Evolutionary conservation across 1,140 invertebrate genomes (phyloP).

Genomic region (Aphelenchoides avenae): DNA sequence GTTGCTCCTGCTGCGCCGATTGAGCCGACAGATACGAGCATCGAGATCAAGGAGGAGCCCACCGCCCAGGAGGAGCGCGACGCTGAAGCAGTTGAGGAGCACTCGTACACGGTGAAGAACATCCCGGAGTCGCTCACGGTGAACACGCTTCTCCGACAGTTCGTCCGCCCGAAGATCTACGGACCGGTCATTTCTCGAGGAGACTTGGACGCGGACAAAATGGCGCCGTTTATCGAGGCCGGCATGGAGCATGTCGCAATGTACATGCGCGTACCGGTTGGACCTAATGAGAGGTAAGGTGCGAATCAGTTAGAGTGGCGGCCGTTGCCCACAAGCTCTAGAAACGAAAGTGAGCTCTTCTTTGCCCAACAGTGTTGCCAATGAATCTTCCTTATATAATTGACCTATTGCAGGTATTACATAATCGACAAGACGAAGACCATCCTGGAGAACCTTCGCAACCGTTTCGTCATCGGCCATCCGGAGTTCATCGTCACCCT

Average conservation of each 20-base stretch:
- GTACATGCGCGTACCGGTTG: conserved; percentile 1
- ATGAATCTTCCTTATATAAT: too few relatives aligned
- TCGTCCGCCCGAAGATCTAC: conserved; percentile 21
- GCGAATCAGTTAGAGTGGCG: too few relatives aligned
- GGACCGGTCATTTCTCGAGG: conserved; percentile 22
- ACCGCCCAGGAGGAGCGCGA: background rate
- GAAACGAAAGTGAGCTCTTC: too few relatives aligned
- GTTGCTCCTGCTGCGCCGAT: background rate
- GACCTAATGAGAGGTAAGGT: background rate
- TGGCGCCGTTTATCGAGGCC: conserved; percentile 28
- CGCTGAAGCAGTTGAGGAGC: conserved; percentile 11
- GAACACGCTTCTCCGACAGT: conserved; percentile 28
- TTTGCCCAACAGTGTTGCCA: too few relatives aligned
- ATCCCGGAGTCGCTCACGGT: conserved; percentile 36
- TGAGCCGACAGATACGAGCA: background rate
- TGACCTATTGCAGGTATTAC: conserved; percentile 28
- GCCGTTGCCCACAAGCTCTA: too few relatives aligned
- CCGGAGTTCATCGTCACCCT: conserved; percentile 26
- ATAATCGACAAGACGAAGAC: conserved; percentile 16
- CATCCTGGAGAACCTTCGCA: conserved; percentile 31
- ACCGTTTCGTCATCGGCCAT: conserved; percentile 30
- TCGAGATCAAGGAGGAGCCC: background rate
- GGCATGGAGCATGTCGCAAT: conserved; percentile 6
- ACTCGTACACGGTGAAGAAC: conserved; percentile 19
- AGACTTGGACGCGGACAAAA: conserved; percentile 22